Evolutionary conservation across 1,140 invertebrate genomes (phyloP).

Genomic region (Trichonephila inaurata): DNA sequence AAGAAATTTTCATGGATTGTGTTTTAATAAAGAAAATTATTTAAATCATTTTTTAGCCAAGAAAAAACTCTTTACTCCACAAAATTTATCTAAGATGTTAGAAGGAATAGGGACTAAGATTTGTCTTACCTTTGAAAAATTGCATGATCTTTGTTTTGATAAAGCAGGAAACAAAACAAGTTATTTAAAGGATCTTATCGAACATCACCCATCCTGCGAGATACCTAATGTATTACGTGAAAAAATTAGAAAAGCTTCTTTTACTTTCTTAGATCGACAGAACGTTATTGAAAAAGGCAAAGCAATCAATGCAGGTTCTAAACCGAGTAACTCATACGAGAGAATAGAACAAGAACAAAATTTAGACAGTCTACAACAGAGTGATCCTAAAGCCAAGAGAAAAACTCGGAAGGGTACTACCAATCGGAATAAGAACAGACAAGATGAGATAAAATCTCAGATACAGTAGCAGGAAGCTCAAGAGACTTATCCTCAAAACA

Average conservation of each 20-base stretch:
- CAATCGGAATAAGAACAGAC: no score
- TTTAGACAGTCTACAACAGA: no score
- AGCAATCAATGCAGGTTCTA: no score
- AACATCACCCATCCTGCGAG: background rate
- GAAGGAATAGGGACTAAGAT: conserved; percentile 43
- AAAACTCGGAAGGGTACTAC: no score
- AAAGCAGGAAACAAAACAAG: conserved; percentile 48
- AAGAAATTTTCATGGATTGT: conserved; percentile 58
- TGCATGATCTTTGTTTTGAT: conserved; percentile 63
- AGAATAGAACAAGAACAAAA: no score
- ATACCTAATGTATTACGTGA: conserved; percentile 45
- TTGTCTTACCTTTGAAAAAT: conserved; percentile 53
- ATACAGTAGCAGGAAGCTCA: no score
- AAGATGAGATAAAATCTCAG: no score
- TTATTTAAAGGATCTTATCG: conserved; percentile 39
- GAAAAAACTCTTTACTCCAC: conserved; percentile 31
- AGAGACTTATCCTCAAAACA: no score
- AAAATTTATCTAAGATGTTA: conserved; percentile 60
- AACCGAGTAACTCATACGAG: no score
- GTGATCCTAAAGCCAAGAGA: no score
- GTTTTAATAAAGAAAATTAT: conserved; percentile 59
- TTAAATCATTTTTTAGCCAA: conserved; percentile 55
- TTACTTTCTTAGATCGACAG: conserved; percentile 33
- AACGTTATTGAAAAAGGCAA: no score
- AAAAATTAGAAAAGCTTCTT: conserved; percentile 50